A percentile compares a stretch with the other conserved stretches of the same genome.
Evolutionary conservation across 2,888 invertebrate genomes (phyloP).

Genomic region (Cactoblastis cactorum): DNA sequence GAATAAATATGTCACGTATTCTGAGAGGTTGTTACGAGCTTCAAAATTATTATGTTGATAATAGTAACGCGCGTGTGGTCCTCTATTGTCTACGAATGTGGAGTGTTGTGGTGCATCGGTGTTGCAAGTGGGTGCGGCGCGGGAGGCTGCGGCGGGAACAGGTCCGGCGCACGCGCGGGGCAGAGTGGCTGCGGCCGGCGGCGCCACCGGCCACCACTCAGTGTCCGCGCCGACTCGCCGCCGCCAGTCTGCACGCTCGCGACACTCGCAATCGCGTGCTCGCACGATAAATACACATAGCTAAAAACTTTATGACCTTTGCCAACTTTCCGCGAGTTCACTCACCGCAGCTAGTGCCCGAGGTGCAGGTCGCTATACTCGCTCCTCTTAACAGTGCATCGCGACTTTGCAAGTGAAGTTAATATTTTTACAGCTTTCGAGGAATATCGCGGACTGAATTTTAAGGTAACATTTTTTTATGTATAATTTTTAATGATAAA

Average conservation of each 20-base stretch:
- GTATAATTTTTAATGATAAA: conserved; percentile 1
- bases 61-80: conserved; percentile 21
- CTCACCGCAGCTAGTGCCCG: conserved; percentile 33
- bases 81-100: conserved; percentile 19
- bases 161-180: conserved; percentile 72
- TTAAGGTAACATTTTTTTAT: conserved; percentile 52
- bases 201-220: conserved; percentile 58
- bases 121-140: conserved; percentile 30
- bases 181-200: conserved; percentile 51
- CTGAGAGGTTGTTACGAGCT: conserved; percentile 9
- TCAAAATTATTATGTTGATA: conserved; percentile 19
- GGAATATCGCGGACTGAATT: conserved; percentile 51
- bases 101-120: conserved; percentile 16
- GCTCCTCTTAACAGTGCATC: conserved; percentile 50
- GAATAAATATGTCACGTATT: conserved; percentile 10
- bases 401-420: conserved; percentile 55
- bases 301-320: conserved; percentile 28
- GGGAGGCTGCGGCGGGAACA: conserved; percentile 59
- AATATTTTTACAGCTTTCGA: conserved; percentile 50
- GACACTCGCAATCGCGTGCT: conserved; percentile 26
- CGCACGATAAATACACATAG: conserved; percentile 23
- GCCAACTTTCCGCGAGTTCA: conserved; percentile 36
- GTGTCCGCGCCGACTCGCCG: conserved; percentile 71
- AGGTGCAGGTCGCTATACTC: conserved; percentile 45
- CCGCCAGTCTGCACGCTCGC: conserved; percentile 50